Base-by-base conservation (phyloP, 2,888 invertebrate genomes). In the Drosophila fungiperda region DNA sequence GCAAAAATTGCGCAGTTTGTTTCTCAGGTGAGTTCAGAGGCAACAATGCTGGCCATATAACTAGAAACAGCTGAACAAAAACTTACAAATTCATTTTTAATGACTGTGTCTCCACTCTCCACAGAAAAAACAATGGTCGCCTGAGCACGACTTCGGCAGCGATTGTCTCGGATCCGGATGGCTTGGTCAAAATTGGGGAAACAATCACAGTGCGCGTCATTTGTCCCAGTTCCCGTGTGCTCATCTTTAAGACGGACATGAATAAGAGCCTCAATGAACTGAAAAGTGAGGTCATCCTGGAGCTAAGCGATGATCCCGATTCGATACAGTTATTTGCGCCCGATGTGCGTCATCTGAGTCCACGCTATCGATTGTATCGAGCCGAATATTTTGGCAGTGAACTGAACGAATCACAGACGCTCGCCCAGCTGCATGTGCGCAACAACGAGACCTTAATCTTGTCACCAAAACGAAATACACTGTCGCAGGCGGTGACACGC, bases 1-100 rank as follows among this genome's bases (percentile, higher is more conserved):
- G 92, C 91, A 92, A 82, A 92, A 91, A 88, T 69, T 92, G 76
- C 85, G 90, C 80, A 91, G 91, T 73, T 82, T 92, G 79, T 92
- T 92, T 84, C 80, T 88, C 29, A 92, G 84, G 92, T 92, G 60
- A 66, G 83, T 61, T 15, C 23, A 15, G 15, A 9, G 11, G 45
- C 6, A 49, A 29, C 26, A 29, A 9, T 17, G 17, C 23, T 17
- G 26, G 26, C 9, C 49, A 17, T 15, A 45, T 15, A 23, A 23
- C 23, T 15, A 15, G 23, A 45, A 23, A 8, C 7, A 8, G 12
- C 0, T 3, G 20, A 12, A 29, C 29, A 20, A 20, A 40, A 11
- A 3, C 2, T 6, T 11, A 6, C 20, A 42, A 20, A 1, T 6
- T 0, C 6, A 12, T 40, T 17, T 40, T 42, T 11, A 20, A 12